Percentiles rank a stretch among this genome's conserved stretches.
Conservation (phyloP, 2,113 vertebrate genomes). For the Ascaphus truei region DNA sequence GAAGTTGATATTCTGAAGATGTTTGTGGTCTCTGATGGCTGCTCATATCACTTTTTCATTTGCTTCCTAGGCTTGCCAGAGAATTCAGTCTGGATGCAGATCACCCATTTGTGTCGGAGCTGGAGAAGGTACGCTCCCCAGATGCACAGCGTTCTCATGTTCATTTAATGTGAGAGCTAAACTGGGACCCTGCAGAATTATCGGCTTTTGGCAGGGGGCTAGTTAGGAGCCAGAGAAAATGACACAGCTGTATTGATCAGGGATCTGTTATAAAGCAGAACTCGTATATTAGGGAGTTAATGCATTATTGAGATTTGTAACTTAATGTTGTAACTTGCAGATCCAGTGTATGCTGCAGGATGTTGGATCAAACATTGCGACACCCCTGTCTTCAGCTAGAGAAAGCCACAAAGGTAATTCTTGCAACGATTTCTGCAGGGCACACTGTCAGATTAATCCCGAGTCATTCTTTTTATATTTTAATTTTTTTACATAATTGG, state of each 20-base stretch:
- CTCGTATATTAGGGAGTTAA: too few relatives aligned
- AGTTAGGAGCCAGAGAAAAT: too few relatives aligned
- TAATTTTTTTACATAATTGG: background rate
- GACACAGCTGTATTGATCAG: too few relatives aligned
- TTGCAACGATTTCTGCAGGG: background rate
- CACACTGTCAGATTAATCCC: too few relatives aligned
- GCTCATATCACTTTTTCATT: background rate
- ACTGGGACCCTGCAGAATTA: too few relatives aligned
- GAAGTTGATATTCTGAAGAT: too few relatives aligned
- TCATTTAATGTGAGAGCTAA: too few relatives aligned
- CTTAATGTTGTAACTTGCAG: too few relatives aligned
- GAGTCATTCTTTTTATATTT: background rate
- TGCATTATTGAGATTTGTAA: too few relatives aligned
- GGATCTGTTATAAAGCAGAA: too few relatives aligned
- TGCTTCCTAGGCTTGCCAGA: slow-evolving; percentile 70
- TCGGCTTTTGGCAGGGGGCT: too few relatives aligned
- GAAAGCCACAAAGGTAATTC: slow-evolving; percentile 83
- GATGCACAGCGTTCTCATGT: too few relatives aligned
- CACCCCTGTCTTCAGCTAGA: slow-evolving; percentile 83
- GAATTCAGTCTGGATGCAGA: slow-evolving; percentile 78
- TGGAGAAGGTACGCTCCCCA: slow-evolving; percentile 87
- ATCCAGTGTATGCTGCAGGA: slow-evolving; percentile 92
- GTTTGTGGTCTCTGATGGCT: background rate
- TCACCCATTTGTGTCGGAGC: slow-evolving; percentile 75
- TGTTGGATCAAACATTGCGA: slow-evolving; percentile 85